phyloP scores from a whole-genome alignment of 2,797 vertebrate species.

The Sylvilagus floridanus region DNA sequence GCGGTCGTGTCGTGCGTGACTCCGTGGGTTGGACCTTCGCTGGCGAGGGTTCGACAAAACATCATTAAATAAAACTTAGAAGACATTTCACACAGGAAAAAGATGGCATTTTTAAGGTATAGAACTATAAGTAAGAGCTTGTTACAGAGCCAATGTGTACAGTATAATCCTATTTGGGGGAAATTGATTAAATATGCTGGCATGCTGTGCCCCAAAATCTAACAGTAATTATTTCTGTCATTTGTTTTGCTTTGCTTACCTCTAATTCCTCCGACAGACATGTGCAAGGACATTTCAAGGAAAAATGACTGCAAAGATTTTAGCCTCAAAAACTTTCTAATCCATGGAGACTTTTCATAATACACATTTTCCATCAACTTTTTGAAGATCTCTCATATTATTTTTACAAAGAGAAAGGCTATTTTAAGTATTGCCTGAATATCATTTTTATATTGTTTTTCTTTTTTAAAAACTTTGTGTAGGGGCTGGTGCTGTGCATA shows the following conservation, averaged over 20 bases:
- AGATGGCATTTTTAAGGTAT: slow-evolving; percentile 41
- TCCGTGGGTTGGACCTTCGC: too few species aligned
- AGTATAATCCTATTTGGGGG: slow-evolving; percentile 3
- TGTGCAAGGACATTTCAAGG: too few species aligned
- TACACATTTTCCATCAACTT: too few species aligned
- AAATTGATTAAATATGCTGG: background rate
- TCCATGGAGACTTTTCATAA: too few species aligned
- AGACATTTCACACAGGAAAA: slow-evolving; percentile 65
- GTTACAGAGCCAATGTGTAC: slow-evolving; percentile 12
- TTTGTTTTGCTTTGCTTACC: background rate
- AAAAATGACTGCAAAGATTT: too few species aligned
- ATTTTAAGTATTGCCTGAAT: slow-evolving; percentile 31
- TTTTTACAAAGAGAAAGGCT: slow-evolving; percentile 37
- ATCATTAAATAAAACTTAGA: background rate
- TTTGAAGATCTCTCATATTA: background rate
- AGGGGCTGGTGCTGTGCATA: too few species aligned
- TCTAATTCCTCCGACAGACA: background rate
- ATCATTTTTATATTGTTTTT: background rate
- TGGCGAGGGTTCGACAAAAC: too few species aligned
- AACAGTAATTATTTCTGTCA: slow-evolving; percentile 8
- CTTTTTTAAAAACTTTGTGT: too few species aligned
- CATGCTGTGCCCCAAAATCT: slow-evolving; percentile 11
- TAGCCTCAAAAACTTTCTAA: too few species aligned
- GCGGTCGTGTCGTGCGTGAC: too few species aligned
- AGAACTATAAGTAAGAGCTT: slow-evolving; percentile 47